These are phyloP conservation scores for Danio jaintianensis DNA, from an alignment of 2,797 vertebrate genomes.

Conservation along the genomic window DNA sequence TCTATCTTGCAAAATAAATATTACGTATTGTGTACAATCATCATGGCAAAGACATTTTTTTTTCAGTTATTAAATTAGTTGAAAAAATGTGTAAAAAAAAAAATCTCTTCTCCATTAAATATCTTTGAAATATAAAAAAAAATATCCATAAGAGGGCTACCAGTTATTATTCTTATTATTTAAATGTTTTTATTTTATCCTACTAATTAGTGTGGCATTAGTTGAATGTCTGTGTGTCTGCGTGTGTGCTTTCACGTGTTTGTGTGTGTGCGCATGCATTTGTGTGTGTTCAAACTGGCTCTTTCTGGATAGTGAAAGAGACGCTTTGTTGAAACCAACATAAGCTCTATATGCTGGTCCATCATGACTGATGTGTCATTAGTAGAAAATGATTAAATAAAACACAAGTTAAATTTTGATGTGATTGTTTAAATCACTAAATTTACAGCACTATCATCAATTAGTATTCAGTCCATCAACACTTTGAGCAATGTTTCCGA, in stretches of 20 bases:
- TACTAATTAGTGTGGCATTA: neutral
- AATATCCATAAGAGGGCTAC: too few relatives aligned
- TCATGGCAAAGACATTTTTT: too few relatives aligned
- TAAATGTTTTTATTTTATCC: too few relatives aligned
- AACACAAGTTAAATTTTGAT: neutral
- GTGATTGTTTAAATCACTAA: neutral
- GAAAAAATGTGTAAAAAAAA: too few relatives aligned
- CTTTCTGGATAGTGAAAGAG: neutral
- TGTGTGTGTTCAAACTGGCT: neutral
- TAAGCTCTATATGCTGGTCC: neutral
- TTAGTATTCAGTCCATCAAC: conserved; percentile 35
- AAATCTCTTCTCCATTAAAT: too few relatives aligned
- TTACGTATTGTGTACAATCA: too few relatives aligned
- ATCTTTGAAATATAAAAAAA: too few relatives aligned
- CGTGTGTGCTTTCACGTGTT: too few relatives aligned
- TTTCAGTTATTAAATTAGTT: too few relatives aligned
- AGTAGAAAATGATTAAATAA: neutral
- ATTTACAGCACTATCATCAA: neutral
- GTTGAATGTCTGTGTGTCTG: neutral
- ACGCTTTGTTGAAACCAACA: neutral
- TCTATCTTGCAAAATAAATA: too few relatives aligned
- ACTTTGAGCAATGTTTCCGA: conserved; percentile 12
- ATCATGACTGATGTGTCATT: neutral
- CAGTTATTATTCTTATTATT: too few relatives aligned
- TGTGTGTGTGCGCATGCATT: neutral